Evolutionary conservation across 1,140 invertebrate genomes (phyloP).

Genomic region (Anagrus nilaparvatae): DNA sequence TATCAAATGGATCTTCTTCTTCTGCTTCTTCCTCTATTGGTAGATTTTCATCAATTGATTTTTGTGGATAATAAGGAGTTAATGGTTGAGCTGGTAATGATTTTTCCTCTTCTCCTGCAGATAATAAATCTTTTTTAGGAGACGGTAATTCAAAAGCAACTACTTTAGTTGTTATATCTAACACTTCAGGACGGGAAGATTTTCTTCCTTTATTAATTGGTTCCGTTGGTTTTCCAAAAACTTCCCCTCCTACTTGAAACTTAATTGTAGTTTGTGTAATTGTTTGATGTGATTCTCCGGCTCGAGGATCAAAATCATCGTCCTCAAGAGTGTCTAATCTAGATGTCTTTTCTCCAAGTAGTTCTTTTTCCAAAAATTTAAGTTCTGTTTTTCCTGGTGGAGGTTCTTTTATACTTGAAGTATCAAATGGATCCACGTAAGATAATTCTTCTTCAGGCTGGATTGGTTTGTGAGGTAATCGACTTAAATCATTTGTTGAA

Average conservation of each 20-base stretch:
- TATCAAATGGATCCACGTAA: slow-evolving; percentile 78
- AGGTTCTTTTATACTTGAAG: slow-evolving; percentile 60
- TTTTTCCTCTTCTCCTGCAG: slow-evolving; percentile 48
- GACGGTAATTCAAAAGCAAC: slow-evolving; percentile 59
- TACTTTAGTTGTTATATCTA: slow-evolving; percentile 47
- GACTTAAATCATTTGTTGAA: slow-evolving; percentile 62
- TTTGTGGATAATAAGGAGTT: slow-evolving; percentile 64
- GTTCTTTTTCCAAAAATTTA: slow-evolving; percentile 66
- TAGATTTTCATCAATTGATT: slow-evolving; percentile 31
- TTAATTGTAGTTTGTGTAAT: slow-evolving; percentile 14
- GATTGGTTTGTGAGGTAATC: slow-evolving; percentile 57
- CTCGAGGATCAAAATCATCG: slow-evolving; percentile 66
- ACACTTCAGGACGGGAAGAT: slow-evolving; percentile 48
- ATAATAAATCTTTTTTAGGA: slow-evolving; percentile 46
- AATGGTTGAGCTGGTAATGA: slow-evolving; percentile 53
- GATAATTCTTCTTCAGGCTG: slow-evolving; percentile 48
- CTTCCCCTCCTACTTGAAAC: slow-evolving; percentile 38
- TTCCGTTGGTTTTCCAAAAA: slow-evolving; percentile 11
- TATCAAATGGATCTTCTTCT: slow-evolving; percentile 70
- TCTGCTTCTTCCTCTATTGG: slow-evolving; percentile 34
- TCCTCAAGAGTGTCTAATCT: slow-evolving; percentile 26
- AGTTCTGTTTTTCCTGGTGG: slow-evolving; percentile 67
- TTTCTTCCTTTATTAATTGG: slow-evolving; percentile 26
- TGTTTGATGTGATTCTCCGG: slow-evolving; percentile 25
- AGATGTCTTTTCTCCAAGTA: slow-evolving; percentile 44